Percentiles rank a stretch among this genome's conserved stretches.
Conservation (phyloP, 2,888 invertebrate species). For the Parascotia fuliginaria region DNA sequence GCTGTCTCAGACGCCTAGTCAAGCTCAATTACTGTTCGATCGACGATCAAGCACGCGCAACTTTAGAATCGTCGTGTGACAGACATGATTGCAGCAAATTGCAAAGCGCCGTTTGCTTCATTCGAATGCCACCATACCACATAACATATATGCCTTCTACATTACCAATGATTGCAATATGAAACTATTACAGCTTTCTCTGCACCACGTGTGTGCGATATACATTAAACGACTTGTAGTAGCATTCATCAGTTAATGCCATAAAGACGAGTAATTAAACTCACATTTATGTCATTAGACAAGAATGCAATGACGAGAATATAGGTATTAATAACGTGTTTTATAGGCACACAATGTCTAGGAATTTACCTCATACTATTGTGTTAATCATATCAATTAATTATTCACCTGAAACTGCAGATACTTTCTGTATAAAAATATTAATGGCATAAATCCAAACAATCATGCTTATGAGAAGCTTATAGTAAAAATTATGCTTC, state of each 20-base stretch:
- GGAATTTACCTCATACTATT: too few species aligned
- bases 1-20: slow-evolving; percentile 19
- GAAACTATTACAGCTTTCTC: slow-evolving; percentile 51
- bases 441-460: too few species aligned
- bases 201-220: slow-evolving; percentile 5
- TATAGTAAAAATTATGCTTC: too few species aligned
- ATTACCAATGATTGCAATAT: slow-evolving; percentile 44
- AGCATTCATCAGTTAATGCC: slow-evolving; percentile 39
- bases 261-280: too few species aligned
- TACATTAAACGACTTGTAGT: slow-evolving; percentile 15
- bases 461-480: too few species aligned
- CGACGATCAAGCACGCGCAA: slow-evolving; percentile 10
- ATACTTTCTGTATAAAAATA: too few species aligned
- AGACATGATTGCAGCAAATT: slow-evolving; percentile 51
- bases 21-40: slow-evolving; percentile 33
- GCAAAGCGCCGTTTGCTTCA: slow-evolving; percentile 37
- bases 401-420: too few species aligned
- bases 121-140: slow-evolving; percentile 31
- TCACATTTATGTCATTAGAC: slow-evolving; percentile 34
- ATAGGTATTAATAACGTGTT: slow-evolving; percentile 14
- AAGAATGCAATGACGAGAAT: slow-evolving; percentile 25
- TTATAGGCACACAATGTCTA: slow-evolving; percentile 12
- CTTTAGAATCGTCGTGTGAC: slow-evolving; percentile 27
- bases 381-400: too few species aligned
- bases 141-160: slow-evolving; percentile 34